Percentiles rank a stretch among this genome's conserved stretches.
Evolutionary conservation across 2,113 vertebrate genomes (phyloP).

Genomic region (Smithornis capensis): DNA sequence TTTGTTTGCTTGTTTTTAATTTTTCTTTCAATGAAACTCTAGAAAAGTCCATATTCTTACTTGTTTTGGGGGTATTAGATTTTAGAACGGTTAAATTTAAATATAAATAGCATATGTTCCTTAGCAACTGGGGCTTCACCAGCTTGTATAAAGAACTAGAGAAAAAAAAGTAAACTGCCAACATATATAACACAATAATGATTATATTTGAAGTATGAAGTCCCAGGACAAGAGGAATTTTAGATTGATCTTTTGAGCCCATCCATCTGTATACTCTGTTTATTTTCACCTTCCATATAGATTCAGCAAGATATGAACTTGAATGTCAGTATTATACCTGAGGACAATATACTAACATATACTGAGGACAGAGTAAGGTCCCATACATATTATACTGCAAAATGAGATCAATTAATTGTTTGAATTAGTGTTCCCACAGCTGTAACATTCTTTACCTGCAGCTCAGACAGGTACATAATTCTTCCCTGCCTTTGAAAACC

Average conservation of each 20-base stretch:
- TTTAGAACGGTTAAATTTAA: neutral
- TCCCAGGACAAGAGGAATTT: neutral
- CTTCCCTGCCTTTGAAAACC: conserved; percentile 60
- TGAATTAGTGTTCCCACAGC: conserved; percentile 44
- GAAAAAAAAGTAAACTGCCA: neutral
- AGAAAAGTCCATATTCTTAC: neutral
- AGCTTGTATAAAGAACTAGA: neutral
- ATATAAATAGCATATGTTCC: neutral
- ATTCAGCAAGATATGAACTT: neutral
- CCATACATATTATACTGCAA: conserved; percentile 2
- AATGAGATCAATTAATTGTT: conserved; percentile 47
- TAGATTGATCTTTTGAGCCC: neutral
- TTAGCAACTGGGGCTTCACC: rapidly evolving
- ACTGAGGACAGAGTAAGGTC: conserved; percentile 40
- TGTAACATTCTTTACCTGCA: conserved; percentile 62
- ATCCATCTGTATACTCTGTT: neutral
- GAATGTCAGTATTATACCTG: neutral
- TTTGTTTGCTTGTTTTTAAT: neutral
- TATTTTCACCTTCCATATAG: neutral
- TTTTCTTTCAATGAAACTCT: neutral
- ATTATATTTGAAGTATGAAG: neutral
- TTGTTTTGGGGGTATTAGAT: neutral
- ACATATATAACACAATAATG: neutral
- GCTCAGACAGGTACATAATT: conserved; percentile 64
- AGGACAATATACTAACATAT: neutral